phyloP scores from a whole-genome alignment of 2,797 vertebrate species.

The Geotrypetes seraphini region DNA sequence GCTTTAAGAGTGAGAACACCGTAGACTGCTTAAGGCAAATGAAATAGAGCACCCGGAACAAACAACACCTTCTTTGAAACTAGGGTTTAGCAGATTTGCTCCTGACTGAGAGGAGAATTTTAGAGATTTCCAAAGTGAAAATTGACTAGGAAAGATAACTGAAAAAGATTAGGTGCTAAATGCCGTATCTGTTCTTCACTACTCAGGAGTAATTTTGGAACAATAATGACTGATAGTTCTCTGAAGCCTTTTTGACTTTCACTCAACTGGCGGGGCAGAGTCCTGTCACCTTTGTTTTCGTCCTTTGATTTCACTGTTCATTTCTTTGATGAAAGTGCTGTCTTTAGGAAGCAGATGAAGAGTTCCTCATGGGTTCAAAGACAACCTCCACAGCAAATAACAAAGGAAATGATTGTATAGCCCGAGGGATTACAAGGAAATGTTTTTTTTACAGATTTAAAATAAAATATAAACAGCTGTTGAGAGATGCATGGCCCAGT shows the following conservation, averaged over 20 bases:
- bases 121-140: slow-evolving; percentile 13
- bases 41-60: slow-evolving; percentile 54
- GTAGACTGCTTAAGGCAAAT: slow-evolving; percentile 32
- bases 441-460: slow-evolving; percentile 54
- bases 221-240: slow-evolving; percentile 41
- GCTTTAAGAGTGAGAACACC: slow-evolving; percentile 56
- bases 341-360: slow-evolving; percentile 47
- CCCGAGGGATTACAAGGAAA: slow-evolving; percentile 46
- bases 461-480: slow-evolving; percentile 59
- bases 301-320: slow-evolving; percentile 44
- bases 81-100: slow-evolving; percentile 35
- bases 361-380: slow-evolving; percentile 43
- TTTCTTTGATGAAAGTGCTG: slow-evolving; percentile 50
- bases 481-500: slow-evolving; percentile 26
- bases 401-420: slow-evolving; percentile 53
- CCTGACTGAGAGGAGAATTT: slow-evolving; percentile 45
- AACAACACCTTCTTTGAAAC: slow-evolving; percentile 48
- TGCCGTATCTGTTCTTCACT: slow-evolving; percentile 10
- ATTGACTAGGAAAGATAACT: slow-evolving; percentile 32
- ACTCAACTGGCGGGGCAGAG: slow-evolving; percentile 21
- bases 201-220: slow-evolving; percentile 36
- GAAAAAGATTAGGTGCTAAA: slow-evolving; percentile 14
- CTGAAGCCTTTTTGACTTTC: slow-evolving; percentile 28
- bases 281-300: slow-evolving; percentile 43
- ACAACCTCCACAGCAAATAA: slow-evolving; percentile 38